Percentiles rank a stretch among this genome's conserved stretches.
Evolutionary conservation across 2,888 invertebrate genomes (phyloP).

Genomic region (Ichneumoninae sp.): DNA sequence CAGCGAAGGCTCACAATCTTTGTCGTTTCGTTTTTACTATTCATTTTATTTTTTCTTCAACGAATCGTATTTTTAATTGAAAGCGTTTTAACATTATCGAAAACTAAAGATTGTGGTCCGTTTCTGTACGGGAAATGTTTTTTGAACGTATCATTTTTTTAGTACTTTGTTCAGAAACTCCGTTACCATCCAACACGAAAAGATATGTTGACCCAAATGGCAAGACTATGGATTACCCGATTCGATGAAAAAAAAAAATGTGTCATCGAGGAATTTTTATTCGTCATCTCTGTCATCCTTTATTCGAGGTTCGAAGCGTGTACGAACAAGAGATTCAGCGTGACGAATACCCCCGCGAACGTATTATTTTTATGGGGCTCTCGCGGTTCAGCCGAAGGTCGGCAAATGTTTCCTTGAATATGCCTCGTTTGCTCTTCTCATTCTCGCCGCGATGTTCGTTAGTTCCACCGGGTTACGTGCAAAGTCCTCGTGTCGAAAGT

Average conservation of each 20-base stretch:
- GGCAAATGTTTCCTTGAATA: slow-evolving; percentile 40
- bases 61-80: neutral
- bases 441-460: neutral
- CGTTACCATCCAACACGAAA: neutral
- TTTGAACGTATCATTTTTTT: neutral
- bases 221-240: neutral
- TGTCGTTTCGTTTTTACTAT: neutral
- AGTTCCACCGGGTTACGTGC: neutral
- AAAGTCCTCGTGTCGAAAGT: slow-evolving; percentile 15
- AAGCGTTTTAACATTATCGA: too few species aligned
- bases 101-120: too few species aligned
- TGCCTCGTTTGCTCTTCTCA: slow-evolving; percentile 36
- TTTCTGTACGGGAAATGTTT: neutral
- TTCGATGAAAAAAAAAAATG: slow-evolving; percentile 4
- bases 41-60: neutral
- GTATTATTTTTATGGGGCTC: slow-evolving; percentile 31
- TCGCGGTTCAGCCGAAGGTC: slow-evolving; percentile 19
- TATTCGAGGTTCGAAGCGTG: slow-evolving; percentile 2
- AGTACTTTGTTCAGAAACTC: neutral
- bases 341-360: neutral
- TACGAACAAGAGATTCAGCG: slow-evolving; percentile 28
- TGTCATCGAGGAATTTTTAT: slow-evolving; percentile 22
- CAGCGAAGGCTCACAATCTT: neutral
- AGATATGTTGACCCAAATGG: neutral
- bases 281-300: neutral